These are phyloP conservation scores for Acanthaster planci DNA, from an alignment of 35 echinoderm and acorn worm species.

Conservation along the genomic window DNA sequence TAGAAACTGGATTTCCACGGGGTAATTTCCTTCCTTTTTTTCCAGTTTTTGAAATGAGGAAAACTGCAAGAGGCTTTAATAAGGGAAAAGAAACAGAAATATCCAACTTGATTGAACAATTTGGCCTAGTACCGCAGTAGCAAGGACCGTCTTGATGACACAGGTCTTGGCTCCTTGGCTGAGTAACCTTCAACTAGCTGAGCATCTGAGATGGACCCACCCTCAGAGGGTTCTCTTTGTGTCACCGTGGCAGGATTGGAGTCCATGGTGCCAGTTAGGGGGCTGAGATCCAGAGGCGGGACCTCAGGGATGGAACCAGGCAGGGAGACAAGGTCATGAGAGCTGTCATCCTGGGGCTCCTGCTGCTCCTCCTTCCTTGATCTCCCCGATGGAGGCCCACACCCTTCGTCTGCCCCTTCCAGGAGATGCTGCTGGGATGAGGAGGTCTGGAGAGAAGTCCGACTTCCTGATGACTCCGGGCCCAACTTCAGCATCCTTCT, in stretches of 20 bases:
- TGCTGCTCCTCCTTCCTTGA: not conserved
- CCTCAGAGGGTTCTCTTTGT: not conserved
- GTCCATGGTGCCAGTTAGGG: not conserved
- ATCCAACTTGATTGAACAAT: no score
- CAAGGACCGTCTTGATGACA: not conserved
- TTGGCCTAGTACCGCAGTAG: not conserved
- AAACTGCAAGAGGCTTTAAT: no score
- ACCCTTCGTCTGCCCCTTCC: not conserved
- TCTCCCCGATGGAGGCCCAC: not conserved
- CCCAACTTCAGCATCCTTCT: not conserved
- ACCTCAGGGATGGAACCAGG: not conserved
- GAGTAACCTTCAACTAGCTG: not conserved
- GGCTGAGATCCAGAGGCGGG: not conserved
- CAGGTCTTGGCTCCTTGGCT: not conserved
- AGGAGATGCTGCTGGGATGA: not conserved
- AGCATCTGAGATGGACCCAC: not conserved
- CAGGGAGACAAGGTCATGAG: not conserved
- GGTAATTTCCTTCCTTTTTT: no score
- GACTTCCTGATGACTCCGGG: not conserved
- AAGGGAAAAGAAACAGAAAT: no score
- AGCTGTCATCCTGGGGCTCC: not conserved
- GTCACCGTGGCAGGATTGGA: not conserved
- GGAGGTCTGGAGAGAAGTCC: not conserved
- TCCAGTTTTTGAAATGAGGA: no score
- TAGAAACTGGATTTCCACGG: no score